A percentile compares a stretch with the other conserved stretches of the same genome.
Evolutionary conservation across 2,797 vertebrate genomes (phyloP).

Genomic region (Mallotus villosus): DNA sequence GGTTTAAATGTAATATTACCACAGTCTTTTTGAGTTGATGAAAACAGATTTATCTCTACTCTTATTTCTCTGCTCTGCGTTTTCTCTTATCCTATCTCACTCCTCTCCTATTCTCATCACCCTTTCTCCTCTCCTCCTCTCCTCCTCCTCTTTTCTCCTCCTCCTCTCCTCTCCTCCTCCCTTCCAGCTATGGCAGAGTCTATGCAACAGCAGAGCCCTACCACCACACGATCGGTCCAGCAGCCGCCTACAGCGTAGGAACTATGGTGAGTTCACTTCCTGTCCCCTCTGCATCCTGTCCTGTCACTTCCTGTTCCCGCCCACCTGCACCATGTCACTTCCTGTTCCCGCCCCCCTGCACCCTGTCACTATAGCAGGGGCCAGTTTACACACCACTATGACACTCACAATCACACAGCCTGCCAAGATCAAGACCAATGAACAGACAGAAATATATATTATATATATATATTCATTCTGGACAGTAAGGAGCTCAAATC

Average conservation of each 20-base stretch:
- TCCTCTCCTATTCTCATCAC: no score
- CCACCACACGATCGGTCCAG: slow-evolving; percentile 90
- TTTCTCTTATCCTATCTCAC: no score
- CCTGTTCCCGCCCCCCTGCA: slow-evolving; percentile 21
- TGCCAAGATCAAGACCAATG: slow-evolving; percentile 54
- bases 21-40: no score
- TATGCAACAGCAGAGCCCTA: slow-evolving; percentile 92
- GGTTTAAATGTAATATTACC: not conserved
- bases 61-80: no score
- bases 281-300: not conserved
- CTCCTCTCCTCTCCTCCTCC: slow-evolving; percentile 15
- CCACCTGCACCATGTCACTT: not conserved
- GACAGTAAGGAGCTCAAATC: no score
- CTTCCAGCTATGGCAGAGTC: slow-evolving; percentile 90
- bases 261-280: slow-evolving; percentile 88
- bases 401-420: not conserved
- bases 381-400: not conserved
- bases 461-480: no score
- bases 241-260: slow-evolving; percentile 92
- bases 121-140: no score
- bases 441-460: slow-evolving; percentile 14
- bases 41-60: no score
- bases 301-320: slow-evolving; percentile 4
- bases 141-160: no score
- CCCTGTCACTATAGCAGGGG: not conserved